phyloP scores from a whole-genome alignment of 2,888 invertebrate species.

The Sinhomidia bicolor region DNA sequence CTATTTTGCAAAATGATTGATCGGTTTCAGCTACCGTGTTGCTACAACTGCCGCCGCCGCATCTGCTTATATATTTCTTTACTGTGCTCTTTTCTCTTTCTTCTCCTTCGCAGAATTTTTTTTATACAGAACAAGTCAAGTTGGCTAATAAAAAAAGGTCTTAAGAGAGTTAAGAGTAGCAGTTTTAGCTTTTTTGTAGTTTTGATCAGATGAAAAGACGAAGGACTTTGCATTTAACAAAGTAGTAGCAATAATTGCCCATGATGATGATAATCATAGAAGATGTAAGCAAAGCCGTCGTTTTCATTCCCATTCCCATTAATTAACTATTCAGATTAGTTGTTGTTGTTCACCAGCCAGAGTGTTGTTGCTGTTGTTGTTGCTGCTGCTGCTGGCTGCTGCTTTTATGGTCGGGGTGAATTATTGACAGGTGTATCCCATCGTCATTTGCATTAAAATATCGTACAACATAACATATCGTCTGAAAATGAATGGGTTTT shows the following conservation, averaged over 20 bases:
- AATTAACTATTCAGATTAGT: slow-evolving; percentile 70
- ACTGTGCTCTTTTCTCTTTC: background rate
- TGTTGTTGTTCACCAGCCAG: slow-evolving; percentile 31
- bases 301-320: slow-evolving; percentile 54
- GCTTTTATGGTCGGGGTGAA: slow-evolving; percentile 50
- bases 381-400: slow-evolving; percentile 22
- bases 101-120: background rate
- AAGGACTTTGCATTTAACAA: background rate
- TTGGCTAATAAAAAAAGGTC: slow-evolving; percentile 33
- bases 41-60: background rate
- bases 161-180: slow-evolving; percentile 4
- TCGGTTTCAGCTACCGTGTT: slow-evolving; percentile 66
- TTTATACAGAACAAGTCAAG: slow-evolving; percentile 35
- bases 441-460: slow-evolving; percentile 65
- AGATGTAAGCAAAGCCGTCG: slow-evolving; percentile 27
- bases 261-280: slow-evolving; percentile 22
- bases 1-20: slow-evolving; percentile 61
- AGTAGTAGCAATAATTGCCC: background rate
- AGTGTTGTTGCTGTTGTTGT: background rate
- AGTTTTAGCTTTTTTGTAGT: background rate
- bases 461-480: slow-evolving; percentile 8
- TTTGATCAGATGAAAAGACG: background rate
- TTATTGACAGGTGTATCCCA: slow-evolving; percentile 72
- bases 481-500: slow-evolving; percentile 40
- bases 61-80: background rate